Percentiles rank a stretch among this genome's conserved stretches.
phyloP scores from a whole-genome alignment of 2,888 invertebrate genomes.

The Nemotelus pantherinus region DNA sequence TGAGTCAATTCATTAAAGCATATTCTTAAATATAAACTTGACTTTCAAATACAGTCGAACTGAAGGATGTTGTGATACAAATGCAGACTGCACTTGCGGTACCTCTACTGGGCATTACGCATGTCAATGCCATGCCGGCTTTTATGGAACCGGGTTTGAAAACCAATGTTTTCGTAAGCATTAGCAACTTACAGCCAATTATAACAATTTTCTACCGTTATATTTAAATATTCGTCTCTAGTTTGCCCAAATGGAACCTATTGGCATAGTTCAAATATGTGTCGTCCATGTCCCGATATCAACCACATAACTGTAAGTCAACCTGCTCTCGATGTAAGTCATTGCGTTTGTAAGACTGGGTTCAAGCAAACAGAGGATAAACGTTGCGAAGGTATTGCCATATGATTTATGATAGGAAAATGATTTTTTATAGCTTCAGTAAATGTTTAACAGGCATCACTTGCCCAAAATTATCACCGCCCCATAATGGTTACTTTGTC shows the following conservation, averaged over 20 bases:
- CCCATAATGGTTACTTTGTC: constrained; percentile 75
- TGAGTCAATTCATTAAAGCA: neutral
- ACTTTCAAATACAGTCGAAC: constrained; percentile 28
- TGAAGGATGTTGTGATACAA: constrained; percentile 69
- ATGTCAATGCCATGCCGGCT: constrained; percentile 74
- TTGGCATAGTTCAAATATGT: constrained; percentile 67
- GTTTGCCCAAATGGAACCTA: constrained; percentile 75
- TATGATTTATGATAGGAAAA: constrained; percentile 3
- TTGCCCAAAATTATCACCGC: constrained; percentile 70
- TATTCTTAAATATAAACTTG: neutral
- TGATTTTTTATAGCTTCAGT: neutral
- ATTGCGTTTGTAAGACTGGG: constrained; percentile 73
- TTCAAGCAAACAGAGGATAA: constrained; percentile 66
- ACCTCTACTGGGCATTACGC: constrained; percentile 75
- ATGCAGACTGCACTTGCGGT: constrained; percentile 73
- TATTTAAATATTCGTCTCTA: constrained; percentile 56
- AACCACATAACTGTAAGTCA: constrained; percentile 70
- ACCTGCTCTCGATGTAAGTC: constrained; percentile 67
- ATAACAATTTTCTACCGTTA: neutral
- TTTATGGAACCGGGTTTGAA: constrained; percentile 71
- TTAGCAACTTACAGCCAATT: neutral
- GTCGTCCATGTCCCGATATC: constrained; percentile 71
- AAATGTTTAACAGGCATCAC: constrained; percentile 64
- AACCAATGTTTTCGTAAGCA: constrained; percentile 69
- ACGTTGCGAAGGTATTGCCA: constrained; percentile 66